Percentiles rank a stretch among this genome's conserved stretches.
These are phyloP conservation scores for Dendrolimus pini DNA, from an alignment of 2,888 invertebrate species.

Conservation along the genomic window DNA sequence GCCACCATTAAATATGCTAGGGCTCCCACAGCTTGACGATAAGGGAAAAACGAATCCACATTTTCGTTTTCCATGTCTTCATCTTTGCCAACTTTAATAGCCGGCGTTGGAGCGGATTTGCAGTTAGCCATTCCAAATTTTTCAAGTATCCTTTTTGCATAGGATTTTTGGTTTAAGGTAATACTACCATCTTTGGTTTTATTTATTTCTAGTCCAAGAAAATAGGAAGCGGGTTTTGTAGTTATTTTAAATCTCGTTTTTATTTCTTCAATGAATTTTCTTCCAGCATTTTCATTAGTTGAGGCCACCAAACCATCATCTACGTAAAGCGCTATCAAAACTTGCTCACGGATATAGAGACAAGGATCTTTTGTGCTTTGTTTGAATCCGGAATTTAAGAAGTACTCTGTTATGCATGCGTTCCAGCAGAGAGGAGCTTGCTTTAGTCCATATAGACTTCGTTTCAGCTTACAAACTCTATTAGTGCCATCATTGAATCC, in stretches of 20 bases:
- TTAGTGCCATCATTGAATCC: slow-evolving; percentile 1
- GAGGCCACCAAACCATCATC: not conserved
- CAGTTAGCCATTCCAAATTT: slow-evolving; percentile 3
- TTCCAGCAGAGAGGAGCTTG: slow-evolving; percentile 11
- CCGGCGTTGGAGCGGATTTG: slow-evolving; percentile 1
- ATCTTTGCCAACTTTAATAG: not conserved
- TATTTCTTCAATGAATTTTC: not conserved
- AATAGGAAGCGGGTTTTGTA: too few relatives aligned
- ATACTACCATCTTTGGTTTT: too few relatives aligned
- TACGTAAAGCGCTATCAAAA: not conserved
- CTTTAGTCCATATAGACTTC: slow-evolving; percentile 8
- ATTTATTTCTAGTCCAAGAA: too few relatives aligned
- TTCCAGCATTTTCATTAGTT: not conserved
- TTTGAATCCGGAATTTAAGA: not conserved
- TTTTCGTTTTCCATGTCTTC: not conserved
- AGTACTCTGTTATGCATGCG: slow-evolving; percentile 1
- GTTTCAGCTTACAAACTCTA: slow-evolving; percentile 2
- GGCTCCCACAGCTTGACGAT: not conserved
- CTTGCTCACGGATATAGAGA: not conserved
- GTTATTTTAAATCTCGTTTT: not conserved
- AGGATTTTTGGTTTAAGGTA: too few relatives aligned
- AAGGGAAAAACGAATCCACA: slow-evolving; percentile 3
- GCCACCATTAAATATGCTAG: not conserved
- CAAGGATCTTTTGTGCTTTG: slow-evolving; percentile 3
- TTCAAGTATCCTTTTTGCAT: too few relatives aligned